phyloP scores from a whole-genome alignment of 2,888 invertebrate genomes.

The Athripsodes cinereus region DNA sequence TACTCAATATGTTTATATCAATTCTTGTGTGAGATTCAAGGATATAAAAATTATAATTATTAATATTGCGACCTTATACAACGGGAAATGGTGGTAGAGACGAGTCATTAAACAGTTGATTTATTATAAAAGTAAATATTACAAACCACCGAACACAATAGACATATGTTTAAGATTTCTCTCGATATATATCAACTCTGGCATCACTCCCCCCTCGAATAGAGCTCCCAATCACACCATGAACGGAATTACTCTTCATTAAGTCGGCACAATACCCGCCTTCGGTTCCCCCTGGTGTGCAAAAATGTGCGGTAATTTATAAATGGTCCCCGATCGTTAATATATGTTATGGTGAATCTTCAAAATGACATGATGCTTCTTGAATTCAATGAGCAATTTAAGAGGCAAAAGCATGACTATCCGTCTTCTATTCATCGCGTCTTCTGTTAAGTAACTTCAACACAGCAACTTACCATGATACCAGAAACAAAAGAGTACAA shows the following conservation, averaged over 20 bases:
- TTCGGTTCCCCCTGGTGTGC: slow-evolving; percentile 17
- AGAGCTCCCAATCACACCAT: not conserved
- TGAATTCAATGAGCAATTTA: not conserved
- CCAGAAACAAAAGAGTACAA: too few relatives aligned
- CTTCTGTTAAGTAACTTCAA: too few relatives aligned
- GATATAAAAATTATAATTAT: too few relatives aligned
- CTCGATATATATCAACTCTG: not conserved
- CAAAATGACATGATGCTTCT: not conserved
- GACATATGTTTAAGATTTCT: not conserved
- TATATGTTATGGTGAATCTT: slow-evolving; percentile 23
- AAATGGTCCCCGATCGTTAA: slow-evolving; percentile 26
- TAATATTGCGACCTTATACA: too few relatives aligned
- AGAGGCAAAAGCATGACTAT: too few relatives aligned
- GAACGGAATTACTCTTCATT: slow-evolving; percentile 27
- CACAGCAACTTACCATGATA: too few relatives aligned
- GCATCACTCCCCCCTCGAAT: not conserved
- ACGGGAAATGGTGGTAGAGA: not conserved
- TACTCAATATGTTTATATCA: too few relatives aligned
- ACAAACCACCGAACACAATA: too few relatives aligned
- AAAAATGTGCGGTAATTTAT: slow-evolving; percentile 27
- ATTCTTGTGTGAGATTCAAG: too few relatives aligned
- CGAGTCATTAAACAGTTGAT: not conserved
- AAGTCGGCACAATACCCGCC: slow-evolving; percentile 23
- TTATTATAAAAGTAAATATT: too few relatives aligned
- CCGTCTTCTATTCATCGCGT: too few relatives aligned